Conservation (phyloP, 2,113 vertebrate genomes). For the Canis aureus region DNA sequence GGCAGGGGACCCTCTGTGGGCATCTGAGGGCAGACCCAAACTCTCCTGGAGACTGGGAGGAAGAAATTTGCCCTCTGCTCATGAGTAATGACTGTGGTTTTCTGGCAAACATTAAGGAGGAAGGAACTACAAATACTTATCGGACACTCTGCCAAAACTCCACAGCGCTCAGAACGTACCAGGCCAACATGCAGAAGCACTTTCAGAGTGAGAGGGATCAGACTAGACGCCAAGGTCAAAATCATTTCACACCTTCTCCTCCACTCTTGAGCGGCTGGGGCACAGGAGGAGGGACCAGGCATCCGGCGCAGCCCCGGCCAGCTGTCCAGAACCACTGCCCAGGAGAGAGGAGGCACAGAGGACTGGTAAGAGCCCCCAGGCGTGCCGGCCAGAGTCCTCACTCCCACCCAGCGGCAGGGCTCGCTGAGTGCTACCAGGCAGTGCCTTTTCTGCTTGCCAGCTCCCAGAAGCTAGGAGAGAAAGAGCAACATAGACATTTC, state of each 20-base stretch:
- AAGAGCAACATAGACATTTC: neutral
- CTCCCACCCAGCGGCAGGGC: neutral
- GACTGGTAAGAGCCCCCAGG: neutral
- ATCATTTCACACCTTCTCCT: neutral
- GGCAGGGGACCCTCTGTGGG: neutral
- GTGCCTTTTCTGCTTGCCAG: neutral
- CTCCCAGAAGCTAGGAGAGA: neutral
- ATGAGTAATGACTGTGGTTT: slow-evolving; percentile 75
- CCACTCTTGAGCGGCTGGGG: neutral
- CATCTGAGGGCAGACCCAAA: neutral
- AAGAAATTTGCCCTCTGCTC: slow-evolving; percentile 3
- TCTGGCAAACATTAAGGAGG: slow-evolving; percentile 75
- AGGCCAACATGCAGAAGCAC: slow-evolving; percentile 66
- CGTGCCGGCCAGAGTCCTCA: fast-evolving
- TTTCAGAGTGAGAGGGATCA: neutral
- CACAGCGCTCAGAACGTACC: slow-evolving; percentile 62
- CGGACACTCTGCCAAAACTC: slow-evolving; percentile 76
- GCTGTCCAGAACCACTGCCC: neutral
- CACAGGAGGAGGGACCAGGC: neutral
- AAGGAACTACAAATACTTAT: slow-evolving; percentile 83
- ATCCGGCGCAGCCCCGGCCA: neutral
- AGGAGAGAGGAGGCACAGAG: neutral
- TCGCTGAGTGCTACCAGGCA: neutral
- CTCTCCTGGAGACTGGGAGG: slow-evolving; percentile 29
- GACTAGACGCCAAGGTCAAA: slow-evolving; percentile 70